Conservation (phyloP, 1,140 invertebrate species). For the Lordiphosa stackelbergi region DNA sequence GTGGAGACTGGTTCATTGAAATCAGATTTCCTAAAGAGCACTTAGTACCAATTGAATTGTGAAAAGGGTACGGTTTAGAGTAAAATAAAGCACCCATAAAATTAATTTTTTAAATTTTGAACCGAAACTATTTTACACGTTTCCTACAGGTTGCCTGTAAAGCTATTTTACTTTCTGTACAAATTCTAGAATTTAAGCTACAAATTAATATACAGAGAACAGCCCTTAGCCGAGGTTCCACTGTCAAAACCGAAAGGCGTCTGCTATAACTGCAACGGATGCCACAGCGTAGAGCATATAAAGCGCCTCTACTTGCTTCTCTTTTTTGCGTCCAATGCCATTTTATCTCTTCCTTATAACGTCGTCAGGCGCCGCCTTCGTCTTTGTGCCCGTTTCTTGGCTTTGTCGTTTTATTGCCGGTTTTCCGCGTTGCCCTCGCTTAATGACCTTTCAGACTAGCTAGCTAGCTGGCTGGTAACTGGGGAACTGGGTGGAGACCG, state of each 20-base stretch:
- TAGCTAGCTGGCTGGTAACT: constrained; percentile 3
- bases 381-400: constrained; percentile 54
- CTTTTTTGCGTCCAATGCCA: constrained; percentile 30
- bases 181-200: no score
- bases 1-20: background rate
- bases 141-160: no score
- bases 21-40: no score
- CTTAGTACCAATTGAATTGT: no score
- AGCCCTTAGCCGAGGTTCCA: background rate
- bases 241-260: background rate
- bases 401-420: constrained; percentile 73
- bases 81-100: no score
- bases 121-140: no score
- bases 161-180: no score
- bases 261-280: constrained; percentile 43
- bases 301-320: constrained; percentile 23
- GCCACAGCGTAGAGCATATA: constrained; percentile 61
- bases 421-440: constrained; percentile 56
- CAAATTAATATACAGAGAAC: no score
- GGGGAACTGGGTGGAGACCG: constrained; percentile 14
- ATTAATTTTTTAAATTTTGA: no score
- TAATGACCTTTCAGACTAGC: constrained; percentile 54
- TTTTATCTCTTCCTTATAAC: constrained; percentile 69
- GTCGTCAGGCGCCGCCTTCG: constrained; percentile 16
- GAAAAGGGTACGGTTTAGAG: no score